Conservation (phyloP, 2,888 invertebrate species). For the Drosophila parthenogenetica region DNA sequence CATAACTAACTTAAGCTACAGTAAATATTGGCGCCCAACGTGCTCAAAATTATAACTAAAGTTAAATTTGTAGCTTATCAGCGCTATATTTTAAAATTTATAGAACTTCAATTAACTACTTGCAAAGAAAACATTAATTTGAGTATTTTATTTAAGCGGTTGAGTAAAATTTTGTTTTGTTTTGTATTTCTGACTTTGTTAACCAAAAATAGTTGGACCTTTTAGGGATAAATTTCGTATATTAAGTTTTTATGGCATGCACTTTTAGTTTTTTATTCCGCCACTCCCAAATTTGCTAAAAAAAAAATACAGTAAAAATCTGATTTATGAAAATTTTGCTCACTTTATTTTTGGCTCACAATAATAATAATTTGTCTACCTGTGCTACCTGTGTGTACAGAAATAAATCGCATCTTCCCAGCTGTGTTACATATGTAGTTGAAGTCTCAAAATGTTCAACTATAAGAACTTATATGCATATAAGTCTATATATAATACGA, state of each 20-base stretch:
- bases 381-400: slow-evolving; percentile 24
- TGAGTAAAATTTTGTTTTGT: background rate
- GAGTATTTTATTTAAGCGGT: background rate
- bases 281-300: too few species aligned
- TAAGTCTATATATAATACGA: slow-evolving; percentile 5
- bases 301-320: background rate
- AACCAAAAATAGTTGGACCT: background rate
- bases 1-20: too few species aligned
- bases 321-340: background rate
- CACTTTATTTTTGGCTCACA: slow-evolving; percentile 4
- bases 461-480: slow-evolving; percentile 15
- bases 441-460: slow-evolving; percentile 1
- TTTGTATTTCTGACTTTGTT: background rate
- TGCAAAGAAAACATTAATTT: too few species aligned
- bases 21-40: too few species aligned
- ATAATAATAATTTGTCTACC: slow-evolving; percentile 10
- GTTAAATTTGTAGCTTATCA: too few species aligned
- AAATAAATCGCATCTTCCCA: slow-evolving; percentile 16
- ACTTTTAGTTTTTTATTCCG: too few species aligned
- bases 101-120: too few species aligned
- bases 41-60: too few species aligned
- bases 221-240: background rate
- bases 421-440: slow-evolving; percentile 47
- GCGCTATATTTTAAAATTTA: too few species aligned
- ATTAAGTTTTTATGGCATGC: background rate